Evolutionary conservation across 2,113 vertebrate species (phyloP).

Genomic region (Pteruthius melanotis): DNA sequence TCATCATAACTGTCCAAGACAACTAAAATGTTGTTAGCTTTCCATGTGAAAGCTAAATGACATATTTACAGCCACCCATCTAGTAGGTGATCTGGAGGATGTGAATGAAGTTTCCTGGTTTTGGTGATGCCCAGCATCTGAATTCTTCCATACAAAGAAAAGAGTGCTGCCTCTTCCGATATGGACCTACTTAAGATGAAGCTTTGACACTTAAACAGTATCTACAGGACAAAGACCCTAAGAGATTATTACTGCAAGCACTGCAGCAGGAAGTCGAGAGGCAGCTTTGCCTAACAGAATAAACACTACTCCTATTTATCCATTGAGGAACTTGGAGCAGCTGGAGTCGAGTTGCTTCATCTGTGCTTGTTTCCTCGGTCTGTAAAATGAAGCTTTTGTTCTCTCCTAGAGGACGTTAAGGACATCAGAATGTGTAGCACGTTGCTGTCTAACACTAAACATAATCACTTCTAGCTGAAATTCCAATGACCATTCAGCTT

Average conservation of each 20-base stretch:
- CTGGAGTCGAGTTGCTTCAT: conserved; percentile 9
- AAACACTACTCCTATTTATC: conserved; percentile 8
- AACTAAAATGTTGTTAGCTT: not conserved
- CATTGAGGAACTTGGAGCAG: not conserved
- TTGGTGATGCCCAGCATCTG: not conserved
- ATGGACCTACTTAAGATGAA: not conserved
- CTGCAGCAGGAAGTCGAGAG: not conserved
- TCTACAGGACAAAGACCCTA: not conserved
- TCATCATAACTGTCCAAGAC: not conserved
- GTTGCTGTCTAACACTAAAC: not conserved
- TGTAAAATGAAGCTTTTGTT: conserved; percentile 18
- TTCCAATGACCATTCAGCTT: not conserved
- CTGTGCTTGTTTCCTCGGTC: not conserved
- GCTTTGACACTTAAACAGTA: not conserved
- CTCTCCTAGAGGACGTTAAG: not conserved
- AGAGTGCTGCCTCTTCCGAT: not conserved
- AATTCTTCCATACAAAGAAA: not conserved
- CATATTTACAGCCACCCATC: not conserved
- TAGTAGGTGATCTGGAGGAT: not conserved
- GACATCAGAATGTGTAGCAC: not conserved
- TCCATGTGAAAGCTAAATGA: not conserved
- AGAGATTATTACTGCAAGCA: not conserved
- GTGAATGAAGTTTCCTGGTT: not conserved
- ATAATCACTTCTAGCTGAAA: not conserved
- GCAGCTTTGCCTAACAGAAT: not conserved